A percentile compares a stretch with the other conserved stretches of the same genome.
phyloP scores from a whole-genome alignment of 2,888 invertebrate species.

The Phorcus lineatus region DNA sequence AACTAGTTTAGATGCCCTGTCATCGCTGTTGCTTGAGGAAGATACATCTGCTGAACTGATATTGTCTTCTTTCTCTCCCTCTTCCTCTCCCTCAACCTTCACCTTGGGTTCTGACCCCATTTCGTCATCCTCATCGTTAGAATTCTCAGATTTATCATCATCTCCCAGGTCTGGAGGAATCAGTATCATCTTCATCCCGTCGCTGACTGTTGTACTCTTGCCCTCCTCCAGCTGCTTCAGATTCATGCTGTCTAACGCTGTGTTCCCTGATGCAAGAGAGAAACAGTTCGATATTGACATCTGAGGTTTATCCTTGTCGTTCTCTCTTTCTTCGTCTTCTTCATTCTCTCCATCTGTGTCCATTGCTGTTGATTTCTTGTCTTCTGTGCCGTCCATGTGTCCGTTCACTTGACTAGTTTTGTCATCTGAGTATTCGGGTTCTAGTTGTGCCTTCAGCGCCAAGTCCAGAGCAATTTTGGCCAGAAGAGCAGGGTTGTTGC shows the following conservation, averaged over 20 bases:
- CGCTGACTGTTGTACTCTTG: slow-evolving; percentile 28
- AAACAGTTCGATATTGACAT: slow-evolving; percentile 37
- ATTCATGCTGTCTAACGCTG: slow-evolving; percentile 32
- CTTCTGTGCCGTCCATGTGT: neutral
- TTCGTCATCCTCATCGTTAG: neutral
- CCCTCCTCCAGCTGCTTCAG: slow-evolving; percentile 29
- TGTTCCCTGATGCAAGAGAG: slow-evolving; percentile 32
- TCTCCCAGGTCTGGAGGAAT: slow-evolving; percentile 25
- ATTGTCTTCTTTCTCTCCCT: neutral
- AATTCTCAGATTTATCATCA: slow-evolving; percentile 20
- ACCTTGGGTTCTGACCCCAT: neutral
- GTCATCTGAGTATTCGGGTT: slow-evolving; percentile 3
- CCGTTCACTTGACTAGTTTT: slow-evolving; percentile 2
- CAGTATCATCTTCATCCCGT: slow-evolving; percentile 36
- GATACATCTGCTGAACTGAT: neutral
- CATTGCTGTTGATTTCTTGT: neutral
- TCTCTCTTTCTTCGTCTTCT: slow-evolving; percentile 16
- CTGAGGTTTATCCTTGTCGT: neutral
- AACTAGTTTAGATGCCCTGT: neutral
- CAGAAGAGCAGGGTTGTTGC: slow-evolving; percentile 16
- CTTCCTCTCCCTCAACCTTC: neutral
- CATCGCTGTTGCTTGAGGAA: neutral
- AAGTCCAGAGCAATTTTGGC: neutral
- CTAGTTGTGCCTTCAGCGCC: neutral
- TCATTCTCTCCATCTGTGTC: slow-evolving; percentile 11